Base-by-base conservation (phyloP, 2,113 vertebrate genomes). In the Python bivittatus region DNA sequence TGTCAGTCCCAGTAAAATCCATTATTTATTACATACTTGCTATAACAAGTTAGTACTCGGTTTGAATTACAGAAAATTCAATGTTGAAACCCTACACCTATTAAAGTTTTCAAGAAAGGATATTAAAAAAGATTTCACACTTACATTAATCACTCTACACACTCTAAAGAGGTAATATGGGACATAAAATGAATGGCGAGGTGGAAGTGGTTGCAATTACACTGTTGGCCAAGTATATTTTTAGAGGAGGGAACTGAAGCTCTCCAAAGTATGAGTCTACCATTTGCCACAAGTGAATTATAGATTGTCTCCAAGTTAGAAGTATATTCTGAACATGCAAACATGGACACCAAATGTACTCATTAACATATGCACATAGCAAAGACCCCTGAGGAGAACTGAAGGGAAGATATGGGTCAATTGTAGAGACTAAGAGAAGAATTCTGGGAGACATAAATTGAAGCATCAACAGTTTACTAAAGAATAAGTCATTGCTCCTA, bases 41-140 rank as follows among this genome's bases (percentile, higher is more conserved):
- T 91, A 93, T 95, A 96, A 96, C 95, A 95, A 79, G 84, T 93
- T 92, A 95, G 83, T 64, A 89, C 91, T 79, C 93, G 88, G 94
- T 38, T 92, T 91, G 93, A 92, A 87, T 94, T 94, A 93, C 61
- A 84, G 88, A 57, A 68, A 92, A 93, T 91, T 88, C 93, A 95
- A 94, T 42, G 22, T 15, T 58, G 58, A 89, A 91, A 91, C 23
- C 33, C 54, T 85, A 84, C 53, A 95, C 92, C 91, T 95, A 84
- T 83, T 95, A 92, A 96, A 93, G 90, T 58, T 97, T 96, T 96
- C 95, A 96, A 92, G 94, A 68, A 92, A 93, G 94, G 95, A 96
- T 91, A 96, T 95, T 95, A 89, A 72, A 92, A 93, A 93, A 83
- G 87, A 95, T 95, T 96, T 96, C 91, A 94, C 54, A 10, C 91